phyloP scores from a whole-genome alignment of 2,797 vertebrate genomes.

The Euphonia xanthogaster region DNA sequence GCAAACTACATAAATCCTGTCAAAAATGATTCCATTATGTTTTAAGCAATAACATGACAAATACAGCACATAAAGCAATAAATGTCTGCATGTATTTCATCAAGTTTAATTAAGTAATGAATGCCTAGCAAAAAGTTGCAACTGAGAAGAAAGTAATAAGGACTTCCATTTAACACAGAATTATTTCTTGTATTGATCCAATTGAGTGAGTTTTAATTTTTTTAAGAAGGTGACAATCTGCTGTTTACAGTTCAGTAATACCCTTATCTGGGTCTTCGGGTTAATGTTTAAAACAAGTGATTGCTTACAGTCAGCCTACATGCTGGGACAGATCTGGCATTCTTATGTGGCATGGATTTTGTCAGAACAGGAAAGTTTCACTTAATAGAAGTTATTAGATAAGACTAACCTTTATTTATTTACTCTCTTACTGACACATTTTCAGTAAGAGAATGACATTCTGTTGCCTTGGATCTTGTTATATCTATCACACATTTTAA shows the following conservation, averaged over 20 bases:
- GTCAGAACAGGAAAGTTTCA: neutral
- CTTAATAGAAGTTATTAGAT: neutral
- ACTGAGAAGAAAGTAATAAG: neutral
- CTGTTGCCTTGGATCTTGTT: neutral
- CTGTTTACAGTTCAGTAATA: neutral
- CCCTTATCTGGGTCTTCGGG: neutral
- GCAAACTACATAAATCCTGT: neutral
- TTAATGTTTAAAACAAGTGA: neutral
- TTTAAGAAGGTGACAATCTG: neutral
- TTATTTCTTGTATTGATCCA: neutral
- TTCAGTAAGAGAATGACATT: neutral
- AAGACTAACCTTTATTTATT: neutral
- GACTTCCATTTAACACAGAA: neutral
- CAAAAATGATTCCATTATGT: neutral
- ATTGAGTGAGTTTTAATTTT: neutral
- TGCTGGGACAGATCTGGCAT: neutral
- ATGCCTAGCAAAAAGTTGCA: neutral
- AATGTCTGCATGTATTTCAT: neutral
- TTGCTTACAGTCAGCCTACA: neutral
- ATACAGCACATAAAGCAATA: neutral
- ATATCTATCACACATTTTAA: neutral
- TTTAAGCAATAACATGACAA: neutral
- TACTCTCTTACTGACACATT: neutral
- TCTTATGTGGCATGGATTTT: neutral
- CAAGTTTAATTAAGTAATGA: rapidly evolving